Evolutionary conservation across 2,113 vertebrate genomes (phyloP).

Genomic region (Baryphthengus martii): DNA sequence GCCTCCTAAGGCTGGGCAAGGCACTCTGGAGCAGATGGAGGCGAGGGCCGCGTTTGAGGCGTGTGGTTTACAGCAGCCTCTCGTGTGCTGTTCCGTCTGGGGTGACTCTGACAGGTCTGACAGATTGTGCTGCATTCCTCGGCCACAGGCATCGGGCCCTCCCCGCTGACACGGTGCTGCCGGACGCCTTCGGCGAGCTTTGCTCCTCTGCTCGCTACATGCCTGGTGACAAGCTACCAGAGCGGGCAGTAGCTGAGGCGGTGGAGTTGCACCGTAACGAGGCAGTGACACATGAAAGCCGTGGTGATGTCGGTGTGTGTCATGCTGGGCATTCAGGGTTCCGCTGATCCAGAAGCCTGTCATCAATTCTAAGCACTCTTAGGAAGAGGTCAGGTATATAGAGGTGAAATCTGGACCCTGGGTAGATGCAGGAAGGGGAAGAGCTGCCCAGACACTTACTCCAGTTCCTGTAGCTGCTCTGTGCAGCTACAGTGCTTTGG

Average conservation of each 20-base stretch:
- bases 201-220: not conserved
- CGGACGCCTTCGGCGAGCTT: not conserved
- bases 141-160: not conserved
- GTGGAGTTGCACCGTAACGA: not conserved
- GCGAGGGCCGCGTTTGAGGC: fast-evolving
- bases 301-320: not conserved
- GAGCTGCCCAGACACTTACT: not conserved
- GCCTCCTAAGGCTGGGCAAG: fast-evolving
- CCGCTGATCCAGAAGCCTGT: not conserved
- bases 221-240: not conserved
- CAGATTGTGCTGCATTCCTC: not conserved
- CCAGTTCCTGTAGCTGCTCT: fast-evolving
- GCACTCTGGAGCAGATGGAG: not conserved
- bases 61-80: fast-evolving
- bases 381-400: not conserved
- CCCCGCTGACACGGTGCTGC: not conserved
- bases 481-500: not conserved
- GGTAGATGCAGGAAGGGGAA: not conserved
- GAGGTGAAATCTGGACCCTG: not conserved
- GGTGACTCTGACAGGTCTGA: not conserved
- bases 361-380: not conserved
- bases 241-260: not conserved
- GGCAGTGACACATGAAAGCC: not conserved
- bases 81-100: not conserved
- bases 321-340: not conserved